These are phyloP conservation scores for Nothoprocta pentlandii DNA, from an alignment of 2,113 vertebrate species.

Conservation along the genomic window DNA sequence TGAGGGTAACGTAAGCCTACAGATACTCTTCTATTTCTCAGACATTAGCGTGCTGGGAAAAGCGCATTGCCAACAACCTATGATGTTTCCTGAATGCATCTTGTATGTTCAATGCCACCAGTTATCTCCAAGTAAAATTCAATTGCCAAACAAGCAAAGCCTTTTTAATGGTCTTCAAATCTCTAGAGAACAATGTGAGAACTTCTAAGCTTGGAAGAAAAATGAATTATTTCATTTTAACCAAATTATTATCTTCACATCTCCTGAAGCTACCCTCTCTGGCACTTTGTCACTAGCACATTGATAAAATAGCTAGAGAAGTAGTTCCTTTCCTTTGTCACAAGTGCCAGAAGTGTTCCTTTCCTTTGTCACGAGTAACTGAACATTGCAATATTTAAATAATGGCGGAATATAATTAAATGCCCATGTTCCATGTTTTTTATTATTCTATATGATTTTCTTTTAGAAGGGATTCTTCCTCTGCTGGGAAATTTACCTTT, in stretches of 20 bases:
- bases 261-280: not conserved
- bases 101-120: not conserved
- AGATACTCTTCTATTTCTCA: not conserved
- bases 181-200: not conserved
- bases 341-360: not conserved
- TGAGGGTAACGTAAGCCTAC: not conserved
- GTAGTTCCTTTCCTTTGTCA: not conserved
- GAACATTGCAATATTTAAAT: not conserved
- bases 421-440: not conserved
- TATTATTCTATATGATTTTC: not conserved
- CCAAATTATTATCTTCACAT: not conserved
- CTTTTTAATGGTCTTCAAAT: not conserved
- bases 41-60: not conserved
- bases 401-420: not conserved
- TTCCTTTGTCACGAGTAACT: not conserved
- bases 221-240: not conserved
- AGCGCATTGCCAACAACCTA: not conserved
- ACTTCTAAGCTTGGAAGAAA: not conserved
- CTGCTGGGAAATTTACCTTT: conserved; percentile 28
- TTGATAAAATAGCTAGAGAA: not conserved
- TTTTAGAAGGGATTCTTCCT: conserved; percentile 18
- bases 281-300: not conserved
- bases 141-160: not conserved
- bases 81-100: not conserved
- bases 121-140: conserved; percentile 17